Conservation (phyloP, 2,888 invertebrate species). For the Lasioglossum malachurum region DNA sequence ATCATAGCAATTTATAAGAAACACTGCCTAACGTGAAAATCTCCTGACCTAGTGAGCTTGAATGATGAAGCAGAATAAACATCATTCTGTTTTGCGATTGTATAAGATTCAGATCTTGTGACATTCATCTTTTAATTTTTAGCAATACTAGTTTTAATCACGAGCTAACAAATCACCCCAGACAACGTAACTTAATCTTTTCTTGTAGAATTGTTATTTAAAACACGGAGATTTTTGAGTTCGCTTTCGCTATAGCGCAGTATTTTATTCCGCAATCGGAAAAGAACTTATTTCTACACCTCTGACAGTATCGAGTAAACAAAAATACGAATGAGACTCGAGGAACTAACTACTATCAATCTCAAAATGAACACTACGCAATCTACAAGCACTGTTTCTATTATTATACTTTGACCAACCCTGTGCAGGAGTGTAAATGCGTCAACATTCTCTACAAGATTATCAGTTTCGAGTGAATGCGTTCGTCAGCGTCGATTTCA, state of each 20-base stretch:
- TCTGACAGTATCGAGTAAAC: not conserved
- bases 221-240: not conserved
- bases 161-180: not conserved
- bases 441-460: not conserved
- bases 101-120: not conserved
- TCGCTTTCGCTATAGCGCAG: not conserved
- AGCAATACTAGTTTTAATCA: not conserved
- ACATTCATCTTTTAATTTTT: not conserved
- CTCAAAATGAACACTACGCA: not conserved
- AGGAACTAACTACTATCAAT: not conserved
- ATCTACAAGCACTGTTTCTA: not conserved
- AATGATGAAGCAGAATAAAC: not conserved
- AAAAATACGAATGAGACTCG: not conserved
- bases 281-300: not conserved
- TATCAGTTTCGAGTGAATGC: not conserved
- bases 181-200: not conserved
- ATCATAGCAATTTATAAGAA: not conserved
- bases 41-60: not conserved
- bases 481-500: slow-evolving; percentile 12
- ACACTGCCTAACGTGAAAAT: not conserved
- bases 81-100: not conserved
- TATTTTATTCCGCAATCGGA: not conserved
- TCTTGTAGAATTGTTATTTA: not conserved
- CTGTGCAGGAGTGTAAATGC: not conserved
- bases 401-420: not conserved